Percentiles rank a stretch among this genome's conserved stretches.
These are phyloP conservation scores for Montipora cactus DNA, from an alignment of 64 coral and sea anemone genomes.

Conservation along the genomic window DNA sequence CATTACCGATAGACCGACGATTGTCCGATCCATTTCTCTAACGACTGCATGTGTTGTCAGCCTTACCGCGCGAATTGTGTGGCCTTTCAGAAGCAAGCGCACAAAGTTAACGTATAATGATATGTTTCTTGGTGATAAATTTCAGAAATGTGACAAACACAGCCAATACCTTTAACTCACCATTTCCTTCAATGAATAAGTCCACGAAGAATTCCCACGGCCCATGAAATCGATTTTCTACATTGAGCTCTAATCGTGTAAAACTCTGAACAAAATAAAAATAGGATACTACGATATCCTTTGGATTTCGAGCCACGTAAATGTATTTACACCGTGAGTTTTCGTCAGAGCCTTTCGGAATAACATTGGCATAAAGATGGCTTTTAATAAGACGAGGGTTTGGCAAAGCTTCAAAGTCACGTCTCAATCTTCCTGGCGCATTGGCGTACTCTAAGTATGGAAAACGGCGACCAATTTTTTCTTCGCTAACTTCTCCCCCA, in stretches of 20 bases:
- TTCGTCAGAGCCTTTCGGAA: conserved; percentile 15
- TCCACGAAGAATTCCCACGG: not conserved
- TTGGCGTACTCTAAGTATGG: conserved; percentile 8
- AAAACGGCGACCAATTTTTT: not conserved
- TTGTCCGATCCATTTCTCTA: no score
- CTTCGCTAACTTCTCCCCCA: not conserved
- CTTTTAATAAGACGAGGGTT: conserved; percentile 51
- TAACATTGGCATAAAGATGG: not conserved
- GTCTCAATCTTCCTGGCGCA: not conserved
- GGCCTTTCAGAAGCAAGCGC: no score
- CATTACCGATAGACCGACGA: no score
- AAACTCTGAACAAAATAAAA: not conserved
- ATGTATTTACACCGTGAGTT: conserved; percentile 34
- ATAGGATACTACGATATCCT: conserved; percentile 25
- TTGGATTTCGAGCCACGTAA: conserved; percentile 42
- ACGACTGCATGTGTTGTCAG: no score
- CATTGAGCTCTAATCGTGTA: not conserved
- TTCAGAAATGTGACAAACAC: no score
- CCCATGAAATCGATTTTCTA: not conserved
- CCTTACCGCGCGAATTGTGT: no score
- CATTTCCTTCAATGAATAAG: not conserved
- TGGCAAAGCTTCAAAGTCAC: not conserved
- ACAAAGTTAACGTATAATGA: no score
- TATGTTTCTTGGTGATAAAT: no score
- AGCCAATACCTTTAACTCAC: not conserved